Conservation (phyloP, 2,888 invertebrate species). For the Gastrophysa polygoni region DNA sequence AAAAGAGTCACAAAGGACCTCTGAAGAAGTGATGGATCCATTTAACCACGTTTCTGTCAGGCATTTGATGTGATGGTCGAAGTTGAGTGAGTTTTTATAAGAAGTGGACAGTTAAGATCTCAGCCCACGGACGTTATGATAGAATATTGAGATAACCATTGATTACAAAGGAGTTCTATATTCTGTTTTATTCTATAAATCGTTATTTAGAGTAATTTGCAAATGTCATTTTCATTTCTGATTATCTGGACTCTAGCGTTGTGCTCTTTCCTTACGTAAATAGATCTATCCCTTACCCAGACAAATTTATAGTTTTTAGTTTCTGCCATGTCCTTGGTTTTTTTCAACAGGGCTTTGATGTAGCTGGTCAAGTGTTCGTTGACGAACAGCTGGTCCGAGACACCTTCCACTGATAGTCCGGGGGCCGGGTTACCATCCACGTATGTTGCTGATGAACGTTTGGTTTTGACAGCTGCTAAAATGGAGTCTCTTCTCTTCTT, state of each 20-base stretch:
- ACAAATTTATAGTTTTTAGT: neutral
- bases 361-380: too few species aligned
- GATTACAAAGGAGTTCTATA: neutral
- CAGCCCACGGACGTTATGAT: neutral
- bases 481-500: neutral
- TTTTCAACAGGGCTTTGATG: neutral
- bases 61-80: neutral
- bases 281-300: neutral
- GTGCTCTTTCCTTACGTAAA: neutral
- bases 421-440: neutral
- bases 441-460: neutral
- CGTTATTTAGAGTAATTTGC: neutral
- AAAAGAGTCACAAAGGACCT: neutral
- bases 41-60: neutral
- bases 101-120: neutral
- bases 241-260: neutral
- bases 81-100: neutral
- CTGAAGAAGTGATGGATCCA: too few species aligned
- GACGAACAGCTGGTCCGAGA: too few species aligned
- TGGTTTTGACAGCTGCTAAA: neutral
- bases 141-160: neutral
- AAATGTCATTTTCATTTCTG: neutral
- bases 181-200: neutral
- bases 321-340: neutral
- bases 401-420: neutral